Evolutionary conservation across 2,888 invertebrate species (phyloP).

Genomic region (Chrysotoxum bicinctum): DNA sequence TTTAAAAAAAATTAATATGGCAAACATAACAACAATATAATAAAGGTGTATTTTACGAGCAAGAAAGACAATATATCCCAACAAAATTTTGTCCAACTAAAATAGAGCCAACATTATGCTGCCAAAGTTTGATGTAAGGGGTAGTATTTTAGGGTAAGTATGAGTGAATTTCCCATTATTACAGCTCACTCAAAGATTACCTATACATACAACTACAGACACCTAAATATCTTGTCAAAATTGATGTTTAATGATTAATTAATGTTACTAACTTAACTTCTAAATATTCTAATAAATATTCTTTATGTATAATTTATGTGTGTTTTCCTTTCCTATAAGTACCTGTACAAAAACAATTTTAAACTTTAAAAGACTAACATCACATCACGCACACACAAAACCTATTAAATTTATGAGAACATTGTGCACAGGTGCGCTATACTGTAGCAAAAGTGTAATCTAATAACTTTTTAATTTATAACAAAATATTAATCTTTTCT

Average conservation of each 20-base stretch:
- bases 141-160: neutral
- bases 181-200: too few species aligned
- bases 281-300: slow-evolving; percentile 10
- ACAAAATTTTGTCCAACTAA: slow-evolving; percentile 13
- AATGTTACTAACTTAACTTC: slow-evolving; percentile 25
- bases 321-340: neutral
- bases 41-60: neutral
- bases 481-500: slow-evolving; percentile 70
- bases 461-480: slow-evolving; percentile 73
- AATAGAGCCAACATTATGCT: slow-evolving; percentile 49
- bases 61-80: slow-evolving; percentile 34
- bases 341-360: neutral
- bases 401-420: slow-evolving; percentile 63
- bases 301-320: neutral
- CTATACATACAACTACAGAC: too few species aligned
- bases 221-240: slow-evolving; percentile 44
- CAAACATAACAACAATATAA: slow-evolving; percentile 44
- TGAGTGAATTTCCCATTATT: too few species aligned
- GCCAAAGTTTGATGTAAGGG: slow-evolving; percentile 35
- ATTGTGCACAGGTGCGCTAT: slow-evolving; percentile 65
- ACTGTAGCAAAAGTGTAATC: slow-evolving; percentile 65
- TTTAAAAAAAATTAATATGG: neutral
- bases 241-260: slow-evolving; percentile 62
- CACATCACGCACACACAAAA: slow-evolving; percentile 59
- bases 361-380: slow-evolving; percentile 17